A percentile compares a stretch with the other conserved stretches of the same genome.
These are phyloP conservation scores for Callocephalon fimbriatum DNA, from an alignment of 2,113 vertebrate species.

Conservation along the genomic window DNA sequence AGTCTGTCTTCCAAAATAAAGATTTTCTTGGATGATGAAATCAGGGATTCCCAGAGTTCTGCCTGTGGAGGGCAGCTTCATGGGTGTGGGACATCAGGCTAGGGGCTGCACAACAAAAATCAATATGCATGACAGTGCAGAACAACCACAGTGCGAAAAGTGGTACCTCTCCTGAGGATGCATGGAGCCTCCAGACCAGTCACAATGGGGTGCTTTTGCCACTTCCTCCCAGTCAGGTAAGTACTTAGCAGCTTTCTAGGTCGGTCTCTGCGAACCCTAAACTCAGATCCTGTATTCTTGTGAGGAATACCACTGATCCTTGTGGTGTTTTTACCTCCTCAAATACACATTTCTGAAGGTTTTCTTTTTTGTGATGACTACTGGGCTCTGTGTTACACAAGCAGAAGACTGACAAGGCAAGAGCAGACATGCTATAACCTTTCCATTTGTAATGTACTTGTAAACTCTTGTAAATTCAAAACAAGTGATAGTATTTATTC, in stretches of 20 bases:
- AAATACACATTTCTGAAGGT: not conserved
- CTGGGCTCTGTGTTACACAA: not conserved
- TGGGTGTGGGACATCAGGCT: not conserved
- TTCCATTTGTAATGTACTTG: not conserved
- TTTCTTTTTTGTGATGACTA: not conserved
- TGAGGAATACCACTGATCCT: not conserved
- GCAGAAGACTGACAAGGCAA: not conserved
- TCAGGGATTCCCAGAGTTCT: conserved; percentile 1
- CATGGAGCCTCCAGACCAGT: too few species aligned
- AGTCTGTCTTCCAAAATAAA: conserved; percentile 43
- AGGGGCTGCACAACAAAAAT: not conserved
- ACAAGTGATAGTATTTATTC: not conserved
- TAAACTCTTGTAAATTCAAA: not conserved
- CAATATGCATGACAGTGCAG: not conserved
- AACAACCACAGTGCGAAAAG: not conserved
- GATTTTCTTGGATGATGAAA: not conserved
- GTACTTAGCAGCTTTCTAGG: not conserved
- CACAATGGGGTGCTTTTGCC: too few species aligned
- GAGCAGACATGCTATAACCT: not conserved
- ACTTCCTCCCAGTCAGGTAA: too few species aligned
- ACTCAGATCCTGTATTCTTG: not conserved
- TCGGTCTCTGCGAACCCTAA: not conserved
- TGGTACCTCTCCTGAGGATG: too few species aligned
- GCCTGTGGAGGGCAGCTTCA: not conserved
- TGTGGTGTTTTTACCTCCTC: not conserved